phyloP scores from a whole-genome alignment of 2,888 invertebrate genomes.

The Phania funesta region DNA sequence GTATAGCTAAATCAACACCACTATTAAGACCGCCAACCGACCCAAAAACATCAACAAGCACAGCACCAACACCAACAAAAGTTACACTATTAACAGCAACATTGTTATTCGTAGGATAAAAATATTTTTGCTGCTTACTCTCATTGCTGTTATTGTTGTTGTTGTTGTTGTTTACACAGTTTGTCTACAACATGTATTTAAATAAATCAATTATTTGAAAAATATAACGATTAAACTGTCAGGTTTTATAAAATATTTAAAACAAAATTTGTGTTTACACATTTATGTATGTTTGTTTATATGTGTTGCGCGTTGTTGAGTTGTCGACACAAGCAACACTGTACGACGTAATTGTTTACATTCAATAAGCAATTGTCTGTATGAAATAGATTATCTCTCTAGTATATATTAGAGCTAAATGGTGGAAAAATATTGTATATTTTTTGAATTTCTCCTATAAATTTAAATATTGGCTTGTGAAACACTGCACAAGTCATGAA shows the following conservation, averaged over 20 bases:
- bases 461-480: background rate
- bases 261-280: conserved; percentile 2
- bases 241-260: conserved; percentile 31
- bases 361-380: conserved; percentile 2
- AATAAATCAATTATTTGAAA: conserved; percentile 68
- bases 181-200: conserved; percentile 60
- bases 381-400: conserved; percentile 33
- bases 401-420: conserved; percentile 28
- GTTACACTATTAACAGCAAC: background rate
- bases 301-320: background rate
- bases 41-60: conserved; percentile 1
- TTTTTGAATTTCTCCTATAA: background rate
- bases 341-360: conserved; percentile 7
- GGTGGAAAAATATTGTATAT: background rate
- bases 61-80: conserved; percentile 9
- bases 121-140: conserved; percentile 1
- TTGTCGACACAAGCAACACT: background rate
- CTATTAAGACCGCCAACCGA: conserved; percentile 1
- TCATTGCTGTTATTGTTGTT: background rate
- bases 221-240: conserved; percentile 57
- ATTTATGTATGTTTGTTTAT: background rate
- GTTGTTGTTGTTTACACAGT: conserved; percentile 30
- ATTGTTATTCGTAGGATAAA: background rate
- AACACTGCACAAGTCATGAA: background rate
- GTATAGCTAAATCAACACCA: conserved; percentile 59